Base-by-base conservation (phyloP, 2,113 vertebrate species). In the Gobius niger region DNA sequence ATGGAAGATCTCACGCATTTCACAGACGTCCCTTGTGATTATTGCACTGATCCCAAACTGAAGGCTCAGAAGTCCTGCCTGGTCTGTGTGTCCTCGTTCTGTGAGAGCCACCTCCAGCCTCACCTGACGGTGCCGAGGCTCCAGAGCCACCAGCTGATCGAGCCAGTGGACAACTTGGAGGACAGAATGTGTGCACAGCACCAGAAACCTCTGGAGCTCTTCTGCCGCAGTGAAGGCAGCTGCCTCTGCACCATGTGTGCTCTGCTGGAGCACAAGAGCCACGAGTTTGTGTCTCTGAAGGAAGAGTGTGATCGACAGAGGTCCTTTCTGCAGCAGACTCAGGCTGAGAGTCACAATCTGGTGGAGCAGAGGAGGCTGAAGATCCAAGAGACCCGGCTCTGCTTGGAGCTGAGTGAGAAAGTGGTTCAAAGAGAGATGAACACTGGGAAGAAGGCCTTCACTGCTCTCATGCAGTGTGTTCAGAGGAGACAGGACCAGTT, bases 391-490 rank as follows among this genome's bases (percentile, higher is more conserved):
- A 40, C 34, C 24, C 53, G 34, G 53, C 10, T 11, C 19, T 56
- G 19, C 12, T 5, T 40, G 53, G 10, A 56, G 34, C 12, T 67
- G 24, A 71, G 68, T 49, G 41, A 67, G 50, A 63, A 47, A 34
- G 74, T 61, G 8, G 63, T 63, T 24, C 56, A 71, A 44, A 56
- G 24, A 44, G 68, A 76, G 74, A 66, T 66, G 12, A 18, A 67
- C 19, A n/a, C 49, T 3, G 67, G 61, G 2, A 16, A 65, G 9
- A 46, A n/a, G 15, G 44, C 49, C 24, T 76, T 71, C 63, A 76
- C 49, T 34, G 7, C 10, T 18, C 57, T 76, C n/a, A 71, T 76
- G 44, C 56, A 76, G 68, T 49, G n/a, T 11, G 67, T 63, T 9
- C 52, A 76, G n/a, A 65, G 61, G 59, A 19, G 7, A 47, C 63